Conservation (phyloP, 2,888 invertebrate genomes). For the Serripes groenlandicus region DNA sequence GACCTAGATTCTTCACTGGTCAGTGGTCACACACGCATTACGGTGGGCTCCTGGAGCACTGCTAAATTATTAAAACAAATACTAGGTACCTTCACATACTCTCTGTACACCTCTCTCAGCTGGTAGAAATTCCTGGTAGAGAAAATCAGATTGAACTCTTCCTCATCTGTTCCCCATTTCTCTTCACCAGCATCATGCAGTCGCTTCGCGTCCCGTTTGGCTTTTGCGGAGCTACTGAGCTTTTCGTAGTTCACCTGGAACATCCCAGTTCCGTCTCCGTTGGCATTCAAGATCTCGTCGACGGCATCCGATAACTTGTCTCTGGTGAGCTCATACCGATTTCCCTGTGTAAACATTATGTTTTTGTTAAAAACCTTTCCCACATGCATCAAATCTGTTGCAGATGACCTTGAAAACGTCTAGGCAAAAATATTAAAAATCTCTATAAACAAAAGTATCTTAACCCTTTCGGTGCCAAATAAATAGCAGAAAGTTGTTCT, state of each 20-base stretch:
- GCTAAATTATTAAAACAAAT: no score
- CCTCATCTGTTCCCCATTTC: slow-evolving; percentile 84
- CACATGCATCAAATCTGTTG: no score
- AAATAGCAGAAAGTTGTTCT: no score
- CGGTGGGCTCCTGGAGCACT: no score
- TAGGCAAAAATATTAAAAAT: no score
- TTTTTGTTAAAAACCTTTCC: no score
- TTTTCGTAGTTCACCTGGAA: slow-evolving; percentile 81
- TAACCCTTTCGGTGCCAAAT: no score
- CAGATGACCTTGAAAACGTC: no score
- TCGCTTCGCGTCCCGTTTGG: slow-evolving; percentile 77
- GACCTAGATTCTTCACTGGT: no score
- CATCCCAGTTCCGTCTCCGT: slow-evolving; percentile 79
- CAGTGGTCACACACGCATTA: no score
- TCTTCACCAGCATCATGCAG: slow-evolving; percentile 83
- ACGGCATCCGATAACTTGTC: slow-evolving; percentile 79
- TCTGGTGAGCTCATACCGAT: slow-evolving; percentile 75
- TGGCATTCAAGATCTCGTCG: slow-evolving; percentile 74
- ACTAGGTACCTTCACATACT: slow-evolving; percentile 85
- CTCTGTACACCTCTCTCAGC: slow-evolving; percentile 79
- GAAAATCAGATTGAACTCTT: slow-evolving; percentile 83
- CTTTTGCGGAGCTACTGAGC: slow-evolving; percentile 72
- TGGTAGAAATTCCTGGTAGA: slow-evolving; percentile 82
- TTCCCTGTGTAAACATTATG: slow-evolving; percentile 79
- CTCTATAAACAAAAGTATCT: no score